A percentile compares a stretch with the other conserved stretches of the same genome.
Conservation (phyloP, 2,113 vertebrate genomes). For the Chinchilla lanigera region DNA sequence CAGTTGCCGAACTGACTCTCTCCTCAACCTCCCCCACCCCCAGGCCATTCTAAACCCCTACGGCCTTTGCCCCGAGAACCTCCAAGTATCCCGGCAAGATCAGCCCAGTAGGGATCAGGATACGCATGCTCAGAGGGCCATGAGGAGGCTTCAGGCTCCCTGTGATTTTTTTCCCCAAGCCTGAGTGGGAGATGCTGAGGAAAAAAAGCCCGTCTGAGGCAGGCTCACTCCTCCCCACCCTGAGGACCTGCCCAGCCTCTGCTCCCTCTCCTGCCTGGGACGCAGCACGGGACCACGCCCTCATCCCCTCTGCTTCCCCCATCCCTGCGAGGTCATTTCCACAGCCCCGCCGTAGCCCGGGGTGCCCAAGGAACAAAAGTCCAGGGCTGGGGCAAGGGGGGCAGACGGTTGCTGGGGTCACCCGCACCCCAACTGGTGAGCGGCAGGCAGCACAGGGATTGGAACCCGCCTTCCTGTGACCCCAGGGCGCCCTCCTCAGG, state of each 20-base stretch:
- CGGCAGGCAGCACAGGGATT: neutral
- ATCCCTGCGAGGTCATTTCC: neutral
- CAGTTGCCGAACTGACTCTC: neutral
- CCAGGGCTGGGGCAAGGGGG: rapidly evolving
- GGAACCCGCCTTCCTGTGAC: neutral
- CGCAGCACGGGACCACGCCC: rapidly evolving
- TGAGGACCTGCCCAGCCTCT: neutral
- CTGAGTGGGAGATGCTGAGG: rapidly evolving
- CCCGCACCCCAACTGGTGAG: neutral
- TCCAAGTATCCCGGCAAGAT: neutral
- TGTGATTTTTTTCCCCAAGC: rapidly evolving
- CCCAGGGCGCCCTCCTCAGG: neutral
- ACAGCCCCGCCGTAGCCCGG: neutral
- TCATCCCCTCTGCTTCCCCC: neutral
- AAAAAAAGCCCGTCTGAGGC: neutral
- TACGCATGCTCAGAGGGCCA: rapidly evolving
- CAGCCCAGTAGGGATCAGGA: no score
- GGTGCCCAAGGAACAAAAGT: neutral
- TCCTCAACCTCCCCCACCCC: neutral
- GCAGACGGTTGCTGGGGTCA: neutral
- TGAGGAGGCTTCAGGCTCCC: neutral
- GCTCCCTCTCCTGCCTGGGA: neutral
- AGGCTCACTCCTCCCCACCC: neutral
- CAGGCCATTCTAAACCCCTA: neutral
- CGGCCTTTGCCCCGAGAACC: neutral